Percentiles rank a stretch among this genome's conserved stretches.
Evolutionary conservation across 2,113 vertebrate genomes (phyloP).

Genomic region (Cyprinus carpio): DNA sequence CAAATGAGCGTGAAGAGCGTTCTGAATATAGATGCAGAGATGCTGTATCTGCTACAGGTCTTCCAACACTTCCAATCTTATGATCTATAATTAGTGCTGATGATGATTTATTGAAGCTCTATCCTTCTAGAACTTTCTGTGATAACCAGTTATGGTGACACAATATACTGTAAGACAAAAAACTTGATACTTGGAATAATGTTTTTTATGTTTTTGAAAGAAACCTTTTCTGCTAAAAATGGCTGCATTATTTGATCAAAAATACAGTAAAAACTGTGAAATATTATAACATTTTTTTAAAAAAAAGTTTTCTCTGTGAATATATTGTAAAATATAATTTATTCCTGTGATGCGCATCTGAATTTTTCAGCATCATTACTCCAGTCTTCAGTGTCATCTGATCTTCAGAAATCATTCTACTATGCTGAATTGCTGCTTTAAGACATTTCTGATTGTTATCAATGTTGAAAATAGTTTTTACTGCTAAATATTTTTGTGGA

Average conservation of each 20-base stretch:
- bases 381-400: neutral
- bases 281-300: neutral
- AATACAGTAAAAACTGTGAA: neutral
- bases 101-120: conserved; percentile 33
- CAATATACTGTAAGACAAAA: neutral
- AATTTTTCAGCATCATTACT: neutral
- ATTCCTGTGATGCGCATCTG: neutral
- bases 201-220: neutral
- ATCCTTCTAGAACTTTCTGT: neutral
- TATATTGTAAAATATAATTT: neutral
- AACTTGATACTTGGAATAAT: neutral
- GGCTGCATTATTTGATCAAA: neutral
- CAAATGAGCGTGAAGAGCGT: neutral
- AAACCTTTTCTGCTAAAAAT: neutral
- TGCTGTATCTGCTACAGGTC: neutral
- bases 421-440: neutral
- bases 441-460: neutral
- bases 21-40: conserved; percentile 55
- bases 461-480: too few species aligned
- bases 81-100: conserved; percentile 12
- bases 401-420: neutral
- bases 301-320: neutral
- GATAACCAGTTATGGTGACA: neutral
- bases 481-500: too few species aligned
- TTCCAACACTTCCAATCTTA: neutral